Conservation (phyloP, 2,888 invertebrate genomes). For the Pherbina coryleti region DNA sequence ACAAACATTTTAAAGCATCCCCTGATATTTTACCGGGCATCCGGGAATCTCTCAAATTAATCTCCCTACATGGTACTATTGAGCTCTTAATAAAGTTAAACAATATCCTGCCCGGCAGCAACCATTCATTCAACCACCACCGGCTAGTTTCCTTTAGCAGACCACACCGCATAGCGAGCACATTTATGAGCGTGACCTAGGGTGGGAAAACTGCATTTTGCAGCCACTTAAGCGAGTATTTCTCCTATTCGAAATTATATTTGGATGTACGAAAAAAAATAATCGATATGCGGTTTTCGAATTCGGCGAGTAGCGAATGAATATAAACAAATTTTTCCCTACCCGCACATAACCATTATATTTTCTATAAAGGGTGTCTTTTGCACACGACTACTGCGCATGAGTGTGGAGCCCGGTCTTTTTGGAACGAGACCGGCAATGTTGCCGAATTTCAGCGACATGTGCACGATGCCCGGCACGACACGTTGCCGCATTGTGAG, state of each 20-base stretch:
- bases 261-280: not conserved
- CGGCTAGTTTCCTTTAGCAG: not conserved
- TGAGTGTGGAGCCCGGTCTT: conserved; percentile 32
- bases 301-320: not conserved
- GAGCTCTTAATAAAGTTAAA: not conserved
- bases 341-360: not conserved
- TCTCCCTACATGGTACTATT: not conserved
- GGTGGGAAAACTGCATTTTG: conserved; percentile 23
- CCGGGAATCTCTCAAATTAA: no score
- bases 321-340: conserved; percentile 16
- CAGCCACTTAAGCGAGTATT: not conserved
- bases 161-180: not conserved
- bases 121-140: not conserved
- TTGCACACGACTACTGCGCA: conserved; percentile 19
- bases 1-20: no score
- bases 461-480: conserved; percentile 19
- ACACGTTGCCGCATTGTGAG: not conserved
- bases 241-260: not conserved
- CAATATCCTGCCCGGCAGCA: not conserved
- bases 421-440: conserved; percentile 21
- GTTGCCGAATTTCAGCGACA: conserved; percentile 42
- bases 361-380: conserved; percentile 3
- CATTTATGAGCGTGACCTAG: conserved; percentile 19
- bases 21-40: no score
- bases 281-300: conserved; percentile 30